Conservation (phyloP, 2,113 vertebrate genomes). For the Hipposideros armiger region DNA sequence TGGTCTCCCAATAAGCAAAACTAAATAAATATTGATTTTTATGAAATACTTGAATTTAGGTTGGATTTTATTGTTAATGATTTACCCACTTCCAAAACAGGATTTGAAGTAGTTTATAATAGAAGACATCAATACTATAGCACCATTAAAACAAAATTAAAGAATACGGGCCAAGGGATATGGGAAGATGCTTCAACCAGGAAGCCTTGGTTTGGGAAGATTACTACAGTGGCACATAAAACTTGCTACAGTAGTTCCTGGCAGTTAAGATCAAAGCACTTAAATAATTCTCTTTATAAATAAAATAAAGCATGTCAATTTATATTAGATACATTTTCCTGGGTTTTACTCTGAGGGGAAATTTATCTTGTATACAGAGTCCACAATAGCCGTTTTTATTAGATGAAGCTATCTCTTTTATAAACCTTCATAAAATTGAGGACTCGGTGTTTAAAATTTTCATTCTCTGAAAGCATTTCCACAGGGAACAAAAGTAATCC, state of each 20-base stretch:
- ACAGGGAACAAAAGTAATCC: background rate
- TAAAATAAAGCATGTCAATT: constrained; percentile 50
- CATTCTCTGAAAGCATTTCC: background rate
- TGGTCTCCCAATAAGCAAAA: background rate
- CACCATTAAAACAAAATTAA: background rate
- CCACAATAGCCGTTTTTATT: constrained; percentile 12
- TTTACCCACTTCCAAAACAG: background rate
- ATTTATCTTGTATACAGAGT: background rate
- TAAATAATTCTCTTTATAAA: background rate
- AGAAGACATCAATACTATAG: background rate
- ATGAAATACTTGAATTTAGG: background rate
- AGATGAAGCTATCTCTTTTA: constrained; percentile 45
- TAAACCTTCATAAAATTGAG: constrained; percentile 50
- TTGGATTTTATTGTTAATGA: constrained; percentile 36
- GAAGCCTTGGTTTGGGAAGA: background rate
- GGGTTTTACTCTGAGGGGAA: constrained; percentile 14
- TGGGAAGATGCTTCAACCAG: background rate
- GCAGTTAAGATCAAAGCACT: background rate
- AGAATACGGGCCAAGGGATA: background rate
- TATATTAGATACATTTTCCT: background rate
- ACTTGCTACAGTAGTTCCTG: background rate
- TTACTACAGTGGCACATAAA: background rate
- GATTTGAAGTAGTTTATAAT: background rate
- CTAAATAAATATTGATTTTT: constrained; percentile 47
- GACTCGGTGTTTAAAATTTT: constrained; percentile 21